Conservation (phyloP, 2,888 invertebrate genomes). For the Mythimna lalbum region DNA sequence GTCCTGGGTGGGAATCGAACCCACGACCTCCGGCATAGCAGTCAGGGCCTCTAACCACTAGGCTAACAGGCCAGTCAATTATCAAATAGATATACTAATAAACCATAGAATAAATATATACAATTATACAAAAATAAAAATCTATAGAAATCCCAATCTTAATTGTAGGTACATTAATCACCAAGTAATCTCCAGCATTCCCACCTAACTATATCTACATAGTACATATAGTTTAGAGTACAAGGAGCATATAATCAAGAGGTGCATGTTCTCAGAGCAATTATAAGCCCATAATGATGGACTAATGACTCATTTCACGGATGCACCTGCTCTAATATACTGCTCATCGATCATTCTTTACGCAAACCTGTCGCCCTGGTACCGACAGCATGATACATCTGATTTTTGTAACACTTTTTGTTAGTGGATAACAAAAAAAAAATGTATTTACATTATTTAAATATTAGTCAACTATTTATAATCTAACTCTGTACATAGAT, state of each 20-base stretch:
- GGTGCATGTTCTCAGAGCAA: constrained; percentile 48
- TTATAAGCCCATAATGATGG: constrained; percentile 61
- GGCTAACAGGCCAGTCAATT: too few relatives aligned
- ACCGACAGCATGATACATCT: constrained; percentile 58
- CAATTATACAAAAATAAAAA: too few relatives aligned
- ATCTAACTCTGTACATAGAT: too few relatives aligned
- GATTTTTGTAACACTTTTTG: neutral
- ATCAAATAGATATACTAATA: too few relatives aligned
- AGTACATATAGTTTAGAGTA: constrained; percentile 1
- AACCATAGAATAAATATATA: too few relatives aligned
- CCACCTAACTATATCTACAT: neutral
- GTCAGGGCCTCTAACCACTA: too few relatives aligned
- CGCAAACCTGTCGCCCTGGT: constrained; percentile 62
- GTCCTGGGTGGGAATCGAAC: too few relatives aligned
- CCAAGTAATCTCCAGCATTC: neutral
- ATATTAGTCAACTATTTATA: too few relatives aligned
- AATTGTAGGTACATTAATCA: constrained; percentile 22
- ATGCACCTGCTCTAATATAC: constrained; percentile 70
- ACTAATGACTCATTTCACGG: constrained; percentile 69
- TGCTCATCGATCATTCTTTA: constrained; percentile 71
- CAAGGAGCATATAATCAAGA: constrained; percentile 29
- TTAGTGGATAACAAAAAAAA: too few relatives aligned
- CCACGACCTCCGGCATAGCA: too few relatives aligned
- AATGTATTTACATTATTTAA: too few relatives aligned
- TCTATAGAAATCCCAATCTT: neutral